A percentile compares a stretch with the other conserved stretches of the same genome.
phyloP scores from a whole-genome alignment of 2,888 invertebrate genomes.

The Eledona agricola region DNA sequence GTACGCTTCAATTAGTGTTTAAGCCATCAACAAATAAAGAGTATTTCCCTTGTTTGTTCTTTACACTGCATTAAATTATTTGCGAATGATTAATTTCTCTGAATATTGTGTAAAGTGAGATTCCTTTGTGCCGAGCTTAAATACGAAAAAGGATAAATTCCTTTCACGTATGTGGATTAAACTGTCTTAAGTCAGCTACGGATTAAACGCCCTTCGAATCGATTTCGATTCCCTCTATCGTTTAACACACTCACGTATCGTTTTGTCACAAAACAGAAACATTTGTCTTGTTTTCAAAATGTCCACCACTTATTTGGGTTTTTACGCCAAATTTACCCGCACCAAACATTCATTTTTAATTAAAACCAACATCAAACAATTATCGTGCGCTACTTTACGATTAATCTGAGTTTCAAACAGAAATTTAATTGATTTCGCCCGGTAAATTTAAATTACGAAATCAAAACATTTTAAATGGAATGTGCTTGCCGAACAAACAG shows the following conservation, averaged over 20 bases:
- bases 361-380: slow-evolving; percentile 14
- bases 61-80: slow-evolving; percentile 32
- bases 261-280: slow-evolving; percentile 37
- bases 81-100: slow-evolving; percentile 33
- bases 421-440: slow-evolving; percentile 15
- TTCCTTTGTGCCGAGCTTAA: slow-evolving; percentile 26
- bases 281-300: slow-evolving; percentile 34
- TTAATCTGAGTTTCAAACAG: slow-evolving; percentile 8
- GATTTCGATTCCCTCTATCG: slow-evolving; percentile 41
- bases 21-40: slow-evolving; percentile 33
- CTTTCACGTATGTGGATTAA: slow-evolving; percentile 38
- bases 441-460: slow-evolving; percentile 10
- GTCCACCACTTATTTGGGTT: slow-evolving; percentile 31
- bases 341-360: slow-evolving; percentile 8
- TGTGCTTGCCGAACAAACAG: background rate
- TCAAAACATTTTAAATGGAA: slow-evolving; percentile 2
- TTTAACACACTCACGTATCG: slow-evolving; percentile 45
- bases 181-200: slow-evolving; percentile 39
- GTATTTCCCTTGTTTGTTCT: slow-evolving; percentile 27
- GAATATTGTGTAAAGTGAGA: slow-evolving; percentile 24
- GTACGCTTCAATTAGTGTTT: slow-evolving; percentile 23
- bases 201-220: slow-evolving; percentile 47
- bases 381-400: slow-evolving; percentile 9
- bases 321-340: slow-evolving; percentile 24
- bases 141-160: slow-evolving; percentile 30